phyloP scores from a whole-genome alignment of 23 tunicate species.

The Corella eumyota region DNA sequence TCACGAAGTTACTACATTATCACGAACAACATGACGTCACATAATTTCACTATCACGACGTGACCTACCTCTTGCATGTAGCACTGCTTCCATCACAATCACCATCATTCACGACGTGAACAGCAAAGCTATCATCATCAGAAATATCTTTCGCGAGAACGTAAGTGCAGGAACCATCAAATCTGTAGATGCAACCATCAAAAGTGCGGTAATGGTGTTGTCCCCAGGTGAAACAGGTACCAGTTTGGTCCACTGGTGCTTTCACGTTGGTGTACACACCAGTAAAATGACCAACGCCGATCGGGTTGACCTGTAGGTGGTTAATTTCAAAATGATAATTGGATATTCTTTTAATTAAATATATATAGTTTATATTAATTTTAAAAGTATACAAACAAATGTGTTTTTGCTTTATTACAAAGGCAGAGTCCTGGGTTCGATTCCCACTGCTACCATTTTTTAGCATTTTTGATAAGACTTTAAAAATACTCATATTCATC shows the following conservation, averaged over 20 bases:
- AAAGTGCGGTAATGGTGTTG: slow-evolving; percentile 99
- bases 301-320: slow-evolving; percentile 84
- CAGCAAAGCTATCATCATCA: slow-evolving; percentile 53
- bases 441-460: too few species aligned
- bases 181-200: slow-evolving; percentile 85
- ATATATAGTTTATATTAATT: too few species aligned
- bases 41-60: too few species aligned
- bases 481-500: too few species aligned
- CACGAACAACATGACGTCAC: too few species aligned
- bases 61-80: slow-evolving; percentile 49
- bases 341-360: too few species aligned
- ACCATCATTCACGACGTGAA: slow-evolving; percentile 83
- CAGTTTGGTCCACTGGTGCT: slow-evolving; percentile 88
- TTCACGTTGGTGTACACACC: slow-evolving; percentile 93
- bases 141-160: slow-evolving; percentile 79
- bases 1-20: too few species aligned
- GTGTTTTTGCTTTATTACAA: too few species aligned
- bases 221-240: slow-evolving; percentile 99
- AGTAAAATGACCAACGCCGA: slow-evolving; percentile 88
- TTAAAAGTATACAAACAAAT: too few species aligned
- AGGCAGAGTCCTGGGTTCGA: background rate
- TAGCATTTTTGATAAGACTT: too few species aligned
- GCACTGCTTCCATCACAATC: slow-evolving; percentile 70
- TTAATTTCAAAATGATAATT: too few species aligned
- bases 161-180: slow-evolving; percentile 84